Evolutionary conservation across 2,888 invertebrate genomes (phyloP).

Genomic region (Arrhopalites spinosus): DNA sequence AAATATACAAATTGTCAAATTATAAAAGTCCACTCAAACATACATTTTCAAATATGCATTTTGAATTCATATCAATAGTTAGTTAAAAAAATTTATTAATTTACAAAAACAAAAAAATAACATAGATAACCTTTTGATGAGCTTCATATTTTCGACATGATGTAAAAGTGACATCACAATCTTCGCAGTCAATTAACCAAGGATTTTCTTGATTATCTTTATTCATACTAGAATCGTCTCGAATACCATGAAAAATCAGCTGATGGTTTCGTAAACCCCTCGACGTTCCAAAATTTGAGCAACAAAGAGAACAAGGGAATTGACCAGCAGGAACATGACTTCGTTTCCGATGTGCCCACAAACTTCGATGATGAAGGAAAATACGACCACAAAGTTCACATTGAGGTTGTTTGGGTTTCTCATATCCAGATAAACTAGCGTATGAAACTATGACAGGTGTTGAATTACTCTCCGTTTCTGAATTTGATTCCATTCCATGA

Average conservation of each 20-base stretch:
- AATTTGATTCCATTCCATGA: slow-evolving; percentile 14
- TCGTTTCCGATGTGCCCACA: slow-evolving; percentile 34
- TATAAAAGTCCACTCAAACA: background rate
- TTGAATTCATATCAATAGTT: no score
- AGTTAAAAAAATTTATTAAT: no score
- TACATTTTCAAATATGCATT: background rate
- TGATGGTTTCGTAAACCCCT: slow-evolving; percentile 28
- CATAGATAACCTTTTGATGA: slow-evolving; percentile 22
- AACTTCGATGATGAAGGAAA: slow-evolving; percentile 30
- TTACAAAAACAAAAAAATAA: background rate
- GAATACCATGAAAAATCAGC: slow-evolving; percentile 32
- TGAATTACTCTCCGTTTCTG: background rate
- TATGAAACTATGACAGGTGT: slow-evolving; percentile 28
- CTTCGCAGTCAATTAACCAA: slow-evolving; percentile 25
- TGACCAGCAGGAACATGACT: slow-evolving; percentile 30
- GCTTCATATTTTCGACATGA: slow-evolving; percentile 6
- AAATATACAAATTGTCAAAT: background rate
- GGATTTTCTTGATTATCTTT: background rate
- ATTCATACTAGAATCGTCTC: background rate
- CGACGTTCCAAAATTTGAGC: slow-evolving; percentile 25
- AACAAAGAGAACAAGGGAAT: slow-evolving; percentile 23
- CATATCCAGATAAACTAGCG: slow-evolving; percentile 28
- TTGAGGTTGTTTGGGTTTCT: slow-evolving; percentile 29
- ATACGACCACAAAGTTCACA: slow-evolving; percentile 35
- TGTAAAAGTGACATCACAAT: slow-evolving; percentile 28